These are phyloP conservation scores for Aspidoscelis tigris DNA, from an alignment of 2,113 vertebrate species.

Conservation along the genomic window DNA sequence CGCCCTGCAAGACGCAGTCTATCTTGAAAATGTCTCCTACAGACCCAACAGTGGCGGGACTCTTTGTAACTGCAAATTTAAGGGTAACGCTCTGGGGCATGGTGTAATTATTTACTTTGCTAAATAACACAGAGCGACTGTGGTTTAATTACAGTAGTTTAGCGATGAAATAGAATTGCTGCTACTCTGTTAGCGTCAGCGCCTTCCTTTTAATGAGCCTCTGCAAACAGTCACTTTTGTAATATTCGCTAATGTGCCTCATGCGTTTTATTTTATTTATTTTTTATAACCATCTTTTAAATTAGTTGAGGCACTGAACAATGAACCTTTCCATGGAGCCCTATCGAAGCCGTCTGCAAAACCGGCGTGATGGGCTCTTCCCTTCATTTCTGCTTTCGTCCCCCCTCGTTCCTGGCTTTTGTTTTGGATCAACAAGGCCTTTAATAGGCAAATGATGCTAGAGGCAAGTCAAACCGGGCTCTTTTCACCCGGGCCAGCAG, in stretches of 20 bases:
- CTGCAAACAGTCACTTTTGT: slow-evolving; percentile 49
- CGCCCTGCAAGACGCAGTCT: neutral
- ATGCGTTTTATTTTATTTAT: slow-evolving; percentile 30
- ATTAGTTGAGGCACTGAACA: slow-evolving; percentile 52
- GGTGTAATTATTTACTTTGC: slow-evolving; percentile 72
- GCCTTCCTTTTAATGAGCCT: slow-evolving; percentile 54
- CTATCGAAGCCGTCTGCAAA: slow-evolving; percentile 21
- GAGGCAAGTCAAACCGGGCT: slow-evolving; percentile 53
- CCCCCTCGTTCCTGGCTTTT: neutral
- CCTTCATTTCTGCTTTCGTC: slow-evolving; percentile 14
- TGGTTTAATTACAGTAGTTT: slow-evolving; percentile 67
- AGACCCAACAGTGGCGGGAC: neutral
- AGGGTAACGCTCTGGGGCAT: slow-evolving; percentile 43
- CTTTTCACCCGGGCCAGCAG: slow-evolving; percentile 40
- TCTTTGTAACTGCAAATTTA: slow-evolving; percentile 23
- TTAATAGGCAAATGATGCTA: slow-evolving; percentile 43
- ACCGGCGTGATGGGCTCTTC: neutral
- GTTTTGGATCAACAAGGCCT: slow-evolving; percentile 43
- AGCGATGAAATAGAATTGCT: slow-evolving; percentile 52
- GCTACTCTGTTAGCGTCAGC: slow-evolving; percentile 51
- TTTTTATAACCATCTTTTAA: slow-evolving; percentile 64
- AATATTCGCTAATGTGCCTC: slow-evolving; percentile 51
- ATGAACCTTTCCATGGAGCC: slow-evolving; percentile 53
- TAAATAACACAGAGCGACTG: slow-evolving; percentile 62
- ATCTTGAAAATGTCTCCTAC: neutral